These are phyloP conservation scores for Callimorpha dominula DNA, from an alignment of 2,888 invertebrate species.

Conservation along the genomic window DNA sequence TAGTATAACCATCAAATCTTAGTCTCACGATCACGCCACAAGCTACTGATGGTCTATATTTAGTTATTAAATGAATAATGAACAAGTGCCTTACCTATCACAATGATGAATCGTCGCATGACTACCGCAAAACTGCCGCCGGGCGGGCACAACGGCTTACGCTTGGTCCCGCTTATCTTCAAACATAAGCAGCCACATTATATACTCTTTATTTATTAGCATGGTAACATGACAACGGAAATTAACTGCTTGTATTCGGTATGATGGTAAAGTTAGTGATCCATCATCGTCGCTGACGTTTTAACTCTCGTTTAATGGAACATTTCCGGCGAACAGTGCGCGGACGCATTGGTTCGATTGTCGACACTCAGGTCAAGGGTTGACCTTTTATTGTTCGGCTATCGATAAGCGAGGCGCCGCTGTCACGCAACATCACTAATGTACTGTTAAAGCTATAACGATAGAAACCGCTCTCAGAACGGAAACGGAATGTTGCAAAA, in stretches of 20 bases:
- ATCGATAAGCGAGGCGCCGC: slow-evolving; percentile 72
- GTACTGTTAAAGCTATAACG: slow-evolving; percentile 28
- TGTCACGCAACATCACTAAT: slow-evolving; percentile 56
- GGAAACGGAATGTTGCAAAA: slow-evolving; percentile 45
- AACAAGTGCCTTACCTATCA: slow-evolving; percentile 30
- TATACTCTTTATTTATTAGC: slow-evolving; percentile 48
- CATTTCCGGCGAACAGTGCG: slow-evolving; percentile 65
- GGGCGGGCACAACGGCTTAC: neutral
- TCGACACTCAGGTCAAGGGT: slow-evolving; percentile 64
- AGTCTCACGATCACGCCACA: neutral
- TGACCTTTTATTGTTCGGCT: slow-evolving; percentile 70
- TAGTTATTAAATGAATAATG: slow-evolving; percentile 24
- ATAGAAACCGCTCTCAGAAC: slow-evolving; percentile 30
- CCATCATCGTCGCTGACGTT: slow-evolving; percentile 62
- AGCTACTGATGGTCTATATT: slow-evolving; percentile 5
- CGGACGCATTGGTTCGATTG: slow-evolving; percentile 65
- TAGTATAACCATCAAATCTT: neutral
- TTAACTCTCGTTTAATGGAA: slow-evolving; percentile 66
- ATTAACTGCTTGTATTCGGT: slow-evolving; percentile 53
- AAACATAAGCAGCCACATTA: slow-evolving; percentile 28
- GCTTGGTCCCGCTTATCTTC: slow-evolving; percentile 25
- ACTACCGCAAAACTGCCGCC: slow-evolving; percentile 6
- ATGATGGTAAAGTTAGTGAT: slow-evolving; percentile 57
- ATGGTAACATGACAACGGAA: slow-evolving; percentile 53
- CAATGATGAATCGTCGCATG: slow-evolving; percentile 36